Base-by-base conservation (phyloP, 2,797 vertebrate genomes). In the Lates japonicus region DNA sequence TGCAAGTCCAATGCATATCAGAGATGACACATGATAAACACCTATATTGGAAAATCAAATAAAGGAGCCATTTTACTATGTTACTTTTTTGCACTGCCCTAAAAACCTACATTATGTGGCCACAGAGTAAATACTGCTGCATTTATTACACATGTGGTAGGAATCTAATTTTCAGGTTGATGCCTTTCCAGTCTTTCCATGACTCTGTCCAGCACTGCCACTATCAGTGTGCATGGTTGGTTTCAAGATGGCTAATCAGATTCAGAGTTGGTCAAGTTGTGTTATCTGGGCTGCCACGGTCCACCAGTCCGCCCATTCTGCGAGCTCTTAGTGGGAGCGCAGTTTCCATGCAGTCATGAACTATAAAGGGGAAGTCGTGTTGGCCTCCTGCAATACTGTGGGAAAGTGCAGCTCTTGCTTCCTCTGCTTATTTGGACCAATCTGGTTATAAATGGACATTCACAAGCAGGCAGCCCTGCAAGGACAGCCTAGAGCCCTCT, bases 381-480 rank as follows among this genome's bases (percentile, higher is more conserved):
- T 80, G 81, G 90, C 87, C 93, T 93, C 87, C 80, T 77, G 74
- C 80, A 85, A 66, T 60, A 93, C 93, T 96, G 95, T 96, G 96
- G 96, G 96, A 96, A 96, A 96, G 91, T 93, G 88, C 87, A 83
- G 94, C 90, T 94, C 90, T 52, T 22, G 84, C 85, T 91, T 94
- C 90, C 91, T 91, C 79, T 90, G 91, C 94, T 95, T 94, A 88
- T 95, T 95, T 94, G 80, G 85, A 94, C 92, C 93, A 90, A 87
- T 92, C 86, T 90, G 88, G 92, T 94, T 95, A 93, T 94, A 94
- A 95, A 96, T 94, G 93, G 92, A 94, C 93, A 85, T 95, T 95
- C 90, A 92, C 90, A 93, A 90, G 87, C 85, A 87, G 88, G 87
- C 87, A 54, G 87, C 77, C 70, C 80, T 84, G 81, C 59, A 80